Evolutionary conservation across 2,888 invertebrate genomes (phyloP).

Genomic region (Nephrotoma flavescens): DNA sequence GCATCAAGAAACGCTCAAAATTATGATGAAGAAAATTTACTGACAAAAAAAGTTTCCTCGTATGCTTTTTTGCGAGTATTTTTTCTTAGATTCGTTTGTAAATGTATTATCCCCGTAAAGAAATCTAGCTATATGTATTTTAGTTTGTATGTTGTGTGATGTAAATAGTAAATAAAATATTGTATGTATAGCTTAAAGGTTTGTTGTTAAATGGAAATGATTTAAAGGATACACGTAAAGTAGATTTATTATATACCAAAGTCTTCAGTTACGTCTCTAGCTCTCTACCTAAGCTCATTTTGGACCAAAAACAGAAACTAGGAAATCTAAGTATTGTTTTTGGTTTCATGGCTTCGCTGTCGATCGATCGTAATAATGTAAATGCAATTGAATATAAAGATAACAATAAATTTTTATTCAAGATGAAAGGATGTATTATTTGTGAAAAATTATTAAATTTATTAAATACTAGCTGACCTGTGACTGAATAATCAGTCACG

Average conservation of each 20-base stretch:
- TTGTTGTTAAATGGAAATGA: background rate
- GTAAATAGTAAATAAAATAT: background rate
- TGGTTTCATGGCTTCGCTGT: background rate
- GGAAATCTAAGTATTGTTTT: background rate
- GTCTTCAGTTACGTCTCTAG: background rate
- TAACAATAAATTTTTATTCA: background rate
- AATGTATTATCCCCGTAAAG: background rate
- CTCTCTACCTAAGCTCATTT: background rate
- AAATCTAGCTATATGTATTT: background rate
- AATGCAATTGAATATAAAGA: background rate
- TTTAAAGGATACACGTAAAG: background rate
- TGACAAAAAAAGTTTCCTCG: background rate
- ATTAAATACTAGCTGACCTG: no score
- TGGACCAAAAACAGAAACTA: background rate
- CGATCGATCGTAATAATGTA: background rate
- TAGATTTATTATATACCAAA: background rate
- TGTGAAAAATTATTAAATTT: no score
- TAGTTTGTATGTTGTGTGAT: background rate
- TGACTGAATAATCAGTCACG: no score
- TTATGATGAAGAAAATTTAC: background rate
- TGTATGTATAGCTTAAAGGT: background rate
- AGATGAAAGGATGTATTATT: background rate
- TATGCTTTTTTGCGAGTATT: background rate
- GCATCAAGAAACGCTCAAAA: background rate
- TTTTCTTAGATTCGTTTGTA: background rate